Conservation (phyloP, 1,140 invertebrate genomes). For the Manduca sexta region DNA sequence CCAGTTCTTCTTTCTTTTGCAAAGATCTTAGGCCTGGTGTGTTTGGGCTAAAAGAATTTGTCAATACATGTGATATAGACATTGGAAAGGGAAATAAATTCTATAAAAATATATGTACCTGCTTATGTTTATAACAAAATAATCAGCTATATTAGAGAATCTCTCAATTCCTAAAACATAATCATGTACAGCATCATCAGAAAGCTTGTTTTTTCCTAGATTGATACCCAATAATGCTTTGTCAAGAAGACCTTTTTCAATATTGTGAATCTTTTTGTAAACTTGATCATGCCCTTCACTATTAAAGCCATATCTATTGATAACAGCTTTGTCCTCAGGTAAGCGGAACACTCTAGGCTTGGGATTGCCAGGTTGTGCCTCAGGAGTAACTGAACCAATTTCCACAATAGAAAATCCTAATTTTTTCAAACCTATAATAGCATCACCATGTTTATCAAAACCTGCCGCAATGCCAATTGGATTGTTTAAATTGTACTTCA, state of each 20-base stretch:
- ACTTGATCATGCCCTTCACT: constrained; percentile 91
- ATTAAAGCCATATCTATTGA: constrained; percentile 97
- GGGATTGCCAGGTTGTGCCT: constrained; percentile 92
- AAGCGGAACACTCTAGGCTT: constrained; percentile 95
- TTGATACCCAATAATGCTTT: constrained; percentile 88
- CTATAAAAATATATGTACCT: constrained; percentile 66
- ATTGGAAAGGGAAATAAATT: background rate
- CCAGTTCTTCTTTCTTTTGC: constrained; percentile 86
- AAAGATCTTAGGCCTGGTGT: constrained; percentile 92
- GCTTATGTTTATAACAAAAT: constrained; percentile 93
- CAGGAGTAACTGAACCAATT: constrained; percentile 96
- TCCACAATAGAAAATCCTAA: constrained; percentile 97
- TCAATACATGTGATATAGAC: background rate
- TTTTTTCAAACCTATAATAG: constrained; percentile 84
- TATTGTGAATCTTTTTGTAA: constrained; percentile 75
- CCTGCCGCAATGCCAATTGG: constrained; percentile 97
- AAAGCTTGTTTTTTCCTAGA: constrained; percentile 95
- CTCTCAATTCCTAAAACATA: constrained; percentile 86
- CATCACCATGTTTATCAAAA: constrained; percentile 98
- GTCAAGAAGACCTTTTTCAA: constrained; percentile 72
- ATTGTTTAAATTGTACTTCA: constrained; percentile 84
- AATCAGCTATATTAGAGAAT: constrained; percentile 86
- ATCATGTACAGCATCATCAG: constrained; percentile 83
- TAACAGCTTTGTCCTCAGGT: constrained; percentile 88
- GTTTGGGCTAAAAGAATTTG: constrained; percentile 83